A percentile compares a stretch with the other conserved stretches of the same genome.
Evolutionary conservation across 2,888 invertebrate species (phyloP).

Genomic region (Suillia variegata): DNA sequence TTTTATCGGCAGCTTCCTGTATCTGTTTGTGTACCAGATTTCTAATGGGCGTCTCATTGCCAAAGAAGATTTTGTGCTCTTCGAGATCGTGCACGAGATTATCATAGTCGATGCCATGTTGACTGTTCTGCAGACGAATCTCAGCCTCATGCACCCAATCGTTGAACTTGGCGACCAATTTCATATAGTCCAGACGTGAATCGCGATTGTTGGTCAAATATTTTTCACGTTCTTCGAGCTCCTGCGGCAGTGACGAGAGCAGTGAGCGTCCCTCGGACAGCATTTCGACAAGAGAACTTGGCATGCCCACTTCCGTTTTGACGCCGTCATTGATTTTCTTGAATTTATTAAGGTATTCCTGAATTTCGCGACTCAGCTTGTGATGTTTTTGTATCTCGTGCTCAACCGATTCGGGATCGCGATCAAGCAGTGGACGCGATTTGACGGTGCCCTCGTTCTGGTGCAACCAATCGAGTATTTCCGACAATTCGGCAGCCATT

Average conservation of each 20-base stretch:
- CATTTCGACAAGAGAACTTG: slow-evolving; percentile 80
- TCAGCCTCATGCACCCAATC: slow-evolving; percentile 86
- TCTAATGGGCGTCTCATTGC: slow-evolving; percentile 76
- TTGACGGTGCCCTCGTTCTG: slow-evolving; percentile 81
- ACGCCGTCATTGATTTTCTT: slow-evolving; percentile 73
- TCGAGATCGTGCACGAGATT: slow-evolving; percentile 82
- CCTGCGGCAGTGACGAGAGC: slow-evolving; percentile 76
- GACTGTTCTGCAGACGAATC: slow-evolving; percentile 75
- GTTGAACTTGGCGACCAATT: slow-evolving; percentile 77
- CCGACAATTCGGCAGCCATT: slow-evolving; percentile 80
- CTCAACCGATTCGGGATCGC: slow-evolving; percentile 79
- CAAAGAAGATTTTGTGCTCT: slow-evolving; percentile 86
- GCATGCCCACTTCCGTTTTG: slow-evolving; percentile 78
- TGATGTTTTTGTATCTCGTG: slow-evolving; percentile 80
- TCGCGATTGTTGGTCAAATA: slow-evolving; percentile 80
- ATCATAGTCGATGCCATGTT: slow-evolving; percentile 87
- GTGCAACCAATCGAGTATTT: slow-evolving; percentile 82
- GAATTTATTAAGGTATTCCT: slow-evolving; percentile 72
- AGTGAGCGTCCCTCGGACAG: slow-evolving; percentile 83
- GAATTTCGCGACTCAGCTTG: slow-evolving; percentile 71
- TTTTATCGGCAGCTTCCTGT: slow-evolving; percentile 83
- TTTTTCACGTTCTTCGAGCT: slow-evolving; percentile 79
- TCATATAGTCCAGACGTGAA: slow-evolving; percentile 76
- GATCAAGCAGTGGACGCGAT: slow-evolving; percentile 79
- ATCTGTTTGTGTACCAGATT: slow-evolving; percentile 81